These are phyloP conservation scores for Caenorhabditis auriculariae DNA, from an alignment of 2,888 invertebrate genomes.

Conservation along the genomic window DNA sequence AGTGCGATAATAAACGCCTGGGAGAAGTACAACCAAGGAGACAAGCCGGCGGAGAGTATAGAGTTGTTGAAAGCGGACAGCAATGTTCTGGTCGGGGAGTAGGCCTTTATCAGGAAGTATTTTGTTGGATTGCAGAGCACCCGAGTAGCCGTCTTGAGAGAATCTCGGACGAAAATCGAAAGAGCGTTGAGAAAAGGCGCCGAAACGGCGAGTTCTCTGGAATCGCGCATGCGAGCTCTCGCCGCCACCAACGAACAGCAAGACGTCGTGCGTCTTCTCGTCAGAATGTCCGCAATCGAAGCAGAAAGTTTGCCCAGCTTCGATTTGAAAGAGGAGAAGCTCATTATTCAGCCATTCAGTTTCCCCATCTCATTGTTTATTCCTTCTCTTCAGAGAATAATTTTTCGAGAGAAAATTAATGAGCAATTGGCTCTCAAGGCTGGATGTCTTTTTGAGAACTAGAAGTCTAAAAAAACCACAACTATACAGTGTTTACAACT, in stretches of 20 bases:
- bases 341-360: too few relatives aligned
- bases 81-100: slow-evolving; percentile 27
- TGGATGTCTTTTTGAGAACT: too few relatives aligned
- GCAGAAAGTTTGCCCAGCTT: slow-evolving; percentile 85
- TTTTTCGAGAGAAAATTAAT: too few relatives aligned
- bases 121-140: slow-evolving; percentile 17
- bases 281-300: slow-evolving; percentile 88
- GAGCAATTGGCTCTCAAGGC: too few relatives aligned
- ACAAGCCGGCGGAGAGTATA: slow-evolving; percentile 48
- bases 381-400: too few relatives aligned
- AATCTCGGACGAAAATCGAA: slow-evolving; percentile 54
- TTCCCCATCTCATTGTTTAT: too few relatives aligned
- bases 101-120: slow-evolving; percentile 2
- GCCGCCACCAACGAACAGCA: slow-evolving; percentile 78
- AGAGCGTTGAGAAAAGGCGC: slow-evolving; percentile 47
- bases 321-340: background rate
- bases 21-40: slow-evolving; percentile 51
- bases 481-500: too few relatives aligned
- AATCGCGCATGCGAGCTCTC: slow-evolving; percentile 31
- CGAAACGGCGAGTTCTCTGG: slow-evolving; percentile 35
- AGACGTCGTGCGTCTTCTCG: slow-evolving; percentile 82
- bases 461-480: too few relatives aligned
- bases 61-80: slow-evolving; percentile 53
- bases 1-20: slow-evolving; percentile 52
- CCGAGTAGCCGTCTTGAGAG: slow-evolving; percentile 35